Evolutionary conservation across 1,140 invertebrate genomes (phyloP).

Genomic region (Lysiphlebus fabarum): DNA sequence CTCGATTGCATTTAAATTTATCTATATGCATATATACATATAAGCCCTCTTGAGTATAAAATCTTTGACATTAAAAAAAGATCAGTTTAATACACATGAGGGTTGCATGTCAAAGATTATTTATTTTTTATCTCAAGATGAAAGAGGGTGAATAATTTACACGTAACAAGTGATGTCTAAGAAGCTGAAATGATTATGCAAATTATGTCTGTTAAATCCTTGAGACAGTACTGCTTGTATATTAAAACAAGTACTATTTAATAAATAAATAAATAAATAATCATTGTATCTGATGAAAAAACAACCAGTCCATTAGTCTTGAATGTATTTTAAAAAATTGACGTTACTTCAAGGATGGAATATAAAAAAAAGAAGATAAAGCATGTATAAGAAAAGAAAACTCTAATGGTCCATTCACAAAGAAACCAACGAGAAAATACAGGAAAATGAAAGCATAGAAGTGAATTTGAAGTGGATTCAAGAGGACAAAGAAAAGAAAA

Average conservation of each 20-base stretch:
- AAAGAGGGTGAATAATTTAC: conserved; percentile 20
- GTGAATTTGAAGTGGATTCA: too few relatives aligned
- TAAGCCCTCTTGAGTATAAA: too few relatives aligned
- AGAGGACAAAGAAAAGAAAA: background rate
- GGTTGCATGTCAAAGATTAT: background rate
- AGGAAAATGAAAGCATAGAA: background rate
- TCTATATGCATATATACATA: too few relatives aligned
- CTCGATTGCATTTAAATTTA: too few relatives aligned
- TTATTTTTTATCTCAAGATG: background rate
- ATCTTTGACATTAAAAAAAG: too few relatives aligned
- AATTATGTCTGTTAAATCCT: conserved; percentile 6
- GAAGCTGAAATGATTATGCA: conserved; percentile 23
- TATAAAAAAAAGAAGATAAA: too few relatives aligned
- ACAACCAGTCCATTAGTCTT: conserved; percentile 6
- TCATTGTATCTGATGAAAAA: background rate
- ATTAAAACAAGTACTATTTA: background rate
- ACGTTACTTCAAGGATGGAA: too few relatives aligned
- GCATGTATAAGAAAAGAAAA: conserved; percentile 1
- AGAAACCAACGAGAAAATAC: background rate
- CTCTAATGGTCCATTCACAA: background rate
- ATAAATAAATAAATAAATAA: background rate
- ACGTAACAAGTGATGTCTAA: conserved; percentile 19
- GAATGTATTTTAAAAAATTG: background rate
- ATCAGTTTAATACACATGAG: too few relatives aligned
- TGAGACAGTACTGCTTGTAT: background rate